These are phyloP conservation scores for Melanotaenia nigrans DNA, from an alignment of 2,797 vertebrate genomes.

Conservation along the genomic window DNA sequence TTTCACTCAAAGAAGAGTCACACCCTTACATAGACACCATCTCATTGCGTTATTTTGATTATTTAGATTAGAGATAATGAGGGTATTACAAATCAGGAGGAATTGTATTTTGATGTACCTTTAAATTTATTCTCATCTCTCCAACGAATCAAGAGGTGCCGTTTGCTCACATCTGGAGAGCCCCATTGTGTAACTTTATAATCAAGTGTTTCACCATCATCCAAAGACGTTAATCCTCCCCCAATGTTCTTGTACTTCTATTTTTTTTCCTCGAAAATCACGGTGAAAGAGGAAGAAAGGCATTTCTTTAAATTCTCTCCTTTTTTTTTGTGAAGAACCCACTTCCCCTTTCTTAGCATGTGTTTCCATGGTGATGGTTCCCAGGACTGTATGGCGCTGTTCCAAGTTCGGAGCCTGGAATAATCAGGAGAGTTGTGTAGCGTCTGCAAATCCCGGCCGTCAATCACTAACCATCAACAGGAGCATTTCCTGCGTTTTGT, in stretches of 20 bases:
- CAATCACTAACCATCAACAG: conserved; percentile 67
- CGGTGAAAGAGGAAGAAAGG: conserved; percentile 67
- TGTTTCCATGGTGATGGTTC: conserved; percentile 73
- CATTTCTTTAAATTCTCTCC: conserved; percentile 12
- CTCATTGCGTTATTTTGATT: conserved; percentile 74
- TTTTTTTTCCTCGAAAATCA: conserved; percentile 77
- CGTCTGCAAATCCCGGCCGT: conserved; percentile 59
- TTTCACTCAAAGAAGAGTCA: conserved; percentile 67
- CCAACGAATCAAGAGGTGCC: conserved; percentile 77
- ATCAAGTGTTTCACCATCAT: conserved; percentile 70
- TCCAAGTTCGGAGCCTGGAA: conserved; percentile 61
- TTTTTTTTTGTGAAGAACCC: conserved; percentile 43
- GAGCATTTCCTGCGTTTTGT: conserved; percentile 50
- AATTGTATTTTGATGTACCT: conserved; percentile 74
- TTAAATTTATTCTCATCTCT: conserved; percentile 69
- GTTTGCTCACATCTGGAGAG: conserved; percentile 69
- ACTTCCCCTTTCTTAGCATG: conserved; percentile 65
- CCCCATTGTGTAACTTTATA: conserved; percentile 70
- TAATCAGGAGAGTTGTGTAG: conserved; percentile 67
- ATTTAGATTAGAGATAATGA: conserved; percentile 76
- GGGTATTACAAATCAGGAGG: conserved; percentile 79
- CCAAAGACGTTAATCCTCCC: conserved; percentile 61
- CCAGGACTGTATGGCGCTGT: conserved; percentile 55
- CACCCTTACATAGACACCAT: conserved; percentile 73
- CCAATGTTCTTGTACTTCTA: conserved; percentile 30